Conservation (phyloP, 1,140 invertebrate genomes). For the Sycobia sp. region DNA sequence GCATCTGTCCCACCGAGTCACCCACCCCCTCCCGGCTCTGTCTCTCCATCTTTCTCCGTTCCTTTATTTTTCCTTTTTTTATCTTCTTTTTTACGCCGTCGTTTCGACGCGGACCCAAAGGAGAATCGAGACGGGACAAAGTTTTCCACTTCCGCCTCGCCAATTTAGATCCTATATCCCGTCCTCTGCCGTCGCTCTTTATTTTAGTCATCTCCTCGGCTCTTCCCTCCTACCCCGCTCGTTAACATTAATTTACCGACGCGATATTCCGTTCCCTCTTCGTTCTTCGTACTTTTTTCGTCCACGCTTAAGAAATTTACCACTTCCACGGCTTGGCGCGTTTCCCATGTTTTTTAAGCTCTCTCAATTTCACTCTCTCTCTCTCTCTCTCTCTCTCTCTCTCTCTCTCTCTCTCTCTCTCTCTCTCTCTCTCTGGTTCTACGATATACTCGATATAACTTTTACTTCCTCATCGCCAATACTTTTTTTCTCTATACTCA, state of each 20-base stretch:
- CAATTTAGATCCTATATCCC: background rate
- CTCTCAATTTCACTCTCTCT: background rate
- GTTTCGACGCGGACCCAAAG: background rate
- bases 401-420: background rate
- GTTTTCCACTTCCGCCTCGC: background rate
- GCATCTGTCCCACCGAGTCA: background rate
- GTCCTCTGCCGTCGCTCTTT: no score
- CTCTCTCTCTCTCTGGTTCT: background rate
- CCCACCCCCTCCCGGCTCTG: conserved; percentile 17
- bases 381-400: background rate
- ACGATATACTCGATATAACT: no score
- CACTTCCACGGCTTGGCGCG: background rate
- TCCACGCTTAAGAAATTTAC: conserved; percentile 4
- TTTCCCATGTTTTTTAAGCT: no score
- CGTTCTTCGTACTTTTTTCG: conserved; percentile 1
- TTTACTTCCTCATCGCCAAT: no score
- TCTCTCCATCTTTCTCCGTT: conserved; percentile 30
- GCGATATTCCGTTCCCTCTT: background rate
- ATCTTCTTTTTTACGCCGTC: background rate
- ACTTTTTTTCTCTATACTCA: no score
- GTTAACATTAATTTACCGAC: conserved; percentile 23
- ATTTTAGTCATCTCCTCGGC: no score
- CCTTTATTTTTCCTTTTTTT: background rate
- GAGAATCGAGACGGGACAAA: background rate
- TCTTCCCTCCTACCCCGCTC: conserved; percentile 13